phyloP scores from a whole-genome alignment of 2,113 vertebrate genomes.

The Pholis gunnellus region DNA sequence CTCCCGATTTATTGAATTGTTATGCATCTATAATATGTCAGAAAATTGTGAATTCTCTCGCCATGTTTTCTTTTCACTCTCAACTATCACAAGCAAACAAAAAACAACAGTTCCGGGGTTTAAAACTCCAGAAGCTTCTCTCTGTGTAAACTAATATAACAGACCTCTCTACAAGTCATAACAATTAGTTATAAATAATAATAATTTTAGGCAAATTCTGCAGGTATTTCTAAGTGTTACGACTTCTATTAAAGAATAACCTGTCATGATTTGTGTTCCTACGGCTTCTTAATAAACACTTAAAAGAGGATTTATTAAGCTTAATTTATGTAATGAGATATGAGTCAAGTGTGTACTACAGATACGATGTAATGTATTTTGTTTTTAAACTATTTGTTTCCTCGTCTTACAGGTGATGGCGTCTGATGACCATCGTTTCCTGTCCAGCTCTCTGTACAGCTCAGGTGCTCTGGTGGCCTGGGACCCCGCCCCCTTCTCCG shows the following conservation, averaged over 20 bases:
- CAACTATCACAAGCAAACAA: too few relatives aligned
- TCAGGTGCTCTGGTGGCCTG: conserved; percentile 84
- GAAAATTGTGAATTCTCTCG: neutral
- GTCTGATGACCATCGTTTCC: conserved; percentile 83
- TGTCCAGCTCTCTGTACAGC: conserved; percentile 85
- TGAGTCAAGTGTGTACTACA: neutral
- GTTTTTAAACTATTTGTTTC: neutral
- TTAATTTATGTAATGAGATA: neutral
- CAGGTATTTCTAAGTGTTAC: too few relatives aligned
- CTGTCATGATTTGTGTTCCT: neutral
- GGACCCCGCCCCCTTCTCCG: conserved; percentile 86
- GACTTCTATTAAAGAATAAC: too few relatives aligned
- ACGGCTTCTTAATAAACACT: neutral
- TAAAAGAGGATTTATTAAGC: neutral
- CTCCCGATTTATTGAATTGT: too few relatives aligned
- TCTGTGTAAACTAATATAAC: too few relatives aligned
- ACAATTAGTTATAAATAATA: too few relatives aligned
- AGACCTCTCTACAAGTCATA: too few relatives aligned
- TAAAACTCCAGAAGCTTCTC: too few relatives aligned
- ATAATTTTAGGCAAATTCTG: too few relatives aligned
- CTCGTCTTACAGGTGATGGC: conserved; percentile 82
- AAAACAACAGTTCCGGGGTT: neutral
- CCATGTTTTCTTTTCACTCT: neutral
- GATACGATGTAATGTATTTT: neutral
- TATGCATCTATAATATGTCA: too few relatives aligned